These are phyloP conservation scores for Dynastes tityus DNA, from an alignment of 2,888 invertebrate species.

Conservation along the genomic window DNA sequence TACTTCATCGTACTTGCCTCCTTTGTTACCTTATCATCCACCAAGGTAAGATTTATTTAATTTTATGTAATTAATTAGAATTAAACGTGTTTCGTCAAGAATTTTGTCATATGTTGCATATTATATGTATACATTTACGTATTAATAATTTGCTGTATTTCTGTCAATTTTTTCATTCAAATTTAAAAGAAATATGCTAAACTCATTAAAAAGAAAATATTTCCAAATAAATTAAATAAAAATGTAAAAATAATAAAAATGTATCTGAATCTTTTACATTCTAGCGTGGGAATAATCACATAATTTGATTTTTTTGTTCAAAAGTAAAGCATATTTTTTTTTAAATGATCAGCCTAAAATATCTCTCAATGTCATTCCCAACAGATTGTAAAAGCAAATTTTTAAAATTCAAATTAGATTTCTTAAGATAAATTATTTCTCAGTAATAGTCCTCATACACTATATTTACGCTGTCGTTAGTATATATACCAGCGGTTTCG, in stretches of 20 bases:
- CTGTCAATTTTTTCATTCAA: too few species aligned
- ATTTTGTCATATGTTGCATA: too few species aligned
- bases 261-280: not conserved
- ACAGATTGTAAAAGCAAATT: conserved; percentile 28
- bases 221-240: not conserved
- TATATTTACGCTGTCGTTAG: not conserved
- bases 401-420: not conserved
- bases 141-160: too few species aligned
- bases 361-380: not conserved
- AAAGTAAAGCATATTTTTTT: not conserved
- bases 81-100: too few species aligned
- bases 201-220: not conserved
- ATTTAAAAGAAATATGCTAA: too few species aligned
- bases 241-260: not conserved
- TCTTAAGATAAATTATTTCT: conserved; percentile 14
- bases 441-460: not conserved
- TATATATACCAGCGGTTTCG: conserved; percentile 45
- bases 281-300: too few species aligned
- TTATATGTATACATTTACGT: too few species aligned
- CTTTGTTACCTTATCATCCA: conserved; percentile 27
- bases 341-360: not conserved
- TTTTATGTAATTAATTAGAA: not conserved
- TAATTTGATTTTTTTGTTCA: not conserved
- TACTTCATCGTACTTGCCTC: conserved; percentile 38
- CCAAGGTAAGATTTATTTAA: conserved; percentile 18